These are phyloP conservation scores for Porites cylindrica DNA, from an alignment of 92 coral and sea anemone species.

Conservation along the genomic window DNA sequence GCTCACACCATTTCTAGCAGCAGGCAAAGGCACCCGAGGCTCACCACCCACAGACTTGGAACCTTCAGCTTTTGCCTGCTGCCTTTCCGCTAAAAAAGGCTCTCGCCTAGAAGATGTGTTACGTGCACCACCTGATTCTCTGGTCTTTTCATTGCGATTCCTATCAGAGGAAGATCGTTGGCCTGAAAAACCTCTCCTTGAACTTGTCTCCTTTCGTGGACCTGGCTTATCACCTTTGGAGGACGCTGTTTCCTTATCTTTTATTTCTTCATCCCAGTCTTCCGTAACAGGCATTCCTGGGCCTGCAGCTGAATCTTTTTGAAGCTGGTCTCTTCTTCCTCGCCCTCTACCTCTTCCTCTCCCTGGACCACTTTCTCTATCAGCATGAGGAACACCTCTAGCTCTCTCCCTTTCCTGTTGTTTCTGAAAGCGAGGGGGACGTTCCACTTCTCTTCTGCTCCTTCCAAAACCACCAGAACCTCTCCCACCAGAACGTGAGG, in stretches of 20 bases:
- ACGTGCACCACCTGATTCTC: constrained; percentile 64
- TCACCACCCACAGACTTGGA: constrained; percentile 90
- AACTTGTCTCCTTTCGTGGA: constrained; percentile 13
- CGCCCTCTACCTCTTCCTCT: constrained; percentile 83
- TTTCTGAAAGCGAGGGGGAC: constrained; percentile 97
- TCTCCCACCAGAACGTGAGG: constrained; percentile 56
- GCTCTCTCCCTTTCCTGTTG: constrained; percentile 92
- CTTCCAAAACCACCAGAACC: constrained; percentile 74
- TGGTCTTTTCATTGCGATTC: constrained; percentile 37
- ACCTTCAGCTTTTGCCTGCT: constrained; percentile 99
- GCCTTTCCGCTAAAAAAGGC: constrained; percentile 99
- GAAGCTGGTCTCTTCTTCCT: constrained; percentile 62
- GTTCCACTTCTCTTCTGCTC: constrained; percentile 82
- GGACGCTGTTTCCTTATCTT: constrained; percentile 38
- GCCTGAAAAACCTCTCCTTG: constrained; percentile 46
- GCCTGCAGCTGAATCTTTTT: constrained; percentile 47
- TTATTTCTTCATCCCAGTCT: constrained; percentile 92
- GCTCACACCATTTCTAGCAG: constrained; percentile 88
- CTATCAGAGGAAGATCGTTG: constrained; percentile 49
- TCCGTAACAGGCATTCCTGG: constrained; percentile 80
- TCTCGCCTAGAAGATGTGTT: constrained; percentile 81
- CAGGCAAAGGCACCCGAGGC: constrained; percentile 96
- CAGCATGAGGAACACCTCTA: constrained; percentile 69
- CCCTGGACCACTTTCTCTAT: constrained; percentile 68
- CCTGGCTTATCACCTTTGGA: constrained; percentile 45